Evolutionary conservation across 2,797 vertebrate genomes (phyloP), one percentile per base, ranked within the genome.

Genomic region (Microctenopoma stevenorrisi): DNA sequence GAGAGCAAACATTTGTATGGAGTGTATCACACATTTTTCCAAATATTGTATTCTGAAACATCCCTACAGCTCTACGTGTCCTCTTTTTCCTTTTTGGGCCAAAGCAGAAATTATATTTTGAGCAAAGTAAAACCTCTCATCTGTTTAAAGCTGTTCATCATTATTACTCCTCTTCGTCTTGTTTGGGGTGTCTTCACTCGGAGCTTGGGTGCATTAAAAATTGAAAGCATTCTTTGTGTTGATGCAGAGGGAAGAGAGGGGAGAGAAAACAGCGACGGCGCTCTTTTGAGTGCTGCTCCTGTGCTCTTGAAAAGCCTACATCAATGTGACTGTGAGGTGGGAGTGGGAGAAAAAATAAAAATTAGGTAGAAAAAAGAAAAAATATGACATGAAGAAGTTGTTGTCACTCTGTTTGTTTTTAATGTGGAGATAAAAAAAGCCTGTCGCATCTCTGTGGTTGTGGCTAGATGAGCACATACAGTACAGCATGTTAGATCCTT

Each of bases 391-490:
- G 86, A 83, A 82, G 69, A 82, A 80, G 72, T 68, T 76, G 78
- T 83, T 86, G 88, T 88, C 83, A 74, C 76, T 82, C 43, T 89
- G 78, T 89, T 91, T 89, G 78, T 89, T 91, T 89, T 84, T 66
- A 69, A 79, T 80, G 71, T 76, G 52, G 64, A 33, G 68, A 73
- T 69, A 71, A 87, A 78, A 22, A 78, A 74, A 82, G 81, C 66
- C 64, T 69, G 79, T 77, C 26, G 30, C 56, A 76, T 69, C 2
- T 51, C 72, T 61, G 61, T 37, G 72, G 76, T 25, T 59, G 83
- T 63, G 75, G 63, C 16, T 72, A 81, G 83, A 73, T 18, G 69
- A 75, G 73, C 48, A 56, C 57, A 59, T 83, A 76, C 78, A 81
- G 82, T 82, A 76, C 81, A 88, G 55, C 60, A 70, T 83, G 85